Base-by-base conservation (phyloP, 92 coral and sea anemone genomes). In the Plumapathes pennacea region DNA sequence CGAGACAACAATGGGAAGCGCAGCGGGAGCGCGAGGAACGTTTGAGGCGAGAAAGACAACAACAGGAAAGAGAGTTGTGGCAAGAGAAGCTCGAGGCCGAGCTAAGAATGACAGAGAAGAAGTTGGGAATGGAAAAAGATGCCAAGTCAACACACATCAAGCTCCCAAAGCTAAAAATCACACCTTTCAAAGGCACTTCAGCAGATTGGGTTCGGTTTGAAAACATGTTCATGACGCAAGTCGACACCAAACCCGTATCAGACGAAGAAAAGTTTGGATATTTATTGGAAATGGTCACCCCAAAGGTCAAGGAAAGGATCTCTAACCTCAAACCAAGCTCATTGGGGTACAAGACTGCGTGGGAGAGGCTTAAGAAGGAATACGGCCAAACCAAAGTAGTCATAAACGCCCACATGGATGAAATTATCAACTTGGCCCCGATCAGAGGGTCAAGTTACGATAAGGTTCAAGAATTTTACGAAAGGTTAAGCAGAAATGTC, bases 401-500 rank as follows among this genome's bases (percentile, higher is more conserved):
- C n/a, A 22, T 67, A 0, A 54, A 54, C 28, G 38, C 74, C 1
- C 74, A 67, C 20, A 44, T 66, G 37, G 46, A 72, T 24, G 1
- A 71, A 62, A 59, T 79, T 18, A 79, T 78, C 13, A 44, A 70
- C 59, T 42, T 78, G 50, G 31, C 69, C 11, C 46, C 61, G 23
- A 71, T 78, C 20, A 46, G 34, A 25, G 74, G 69, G 28, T 40
- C 33, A 25, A 78, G 53, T 31, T 71, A 60, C 44, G 86, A 54
- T 4, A 58, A 46, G 31, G 83, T 76, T 36, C 44, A 63, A 48
- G 70, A 67, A 1, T 72, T 63, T 41, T 72, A 80, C 54, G 81
- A 72, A 25, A 64, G 31, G 5, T 24, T 72, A 4, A 62, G 75
- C 46, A 53, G 60, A 50, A 69, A 32, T 39, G 50, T 34, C 47